Evolutionary conservation across 2,797 vertebrate genomes (phyloP).

Genomic region (Sebastes matsubarae): DNA sequence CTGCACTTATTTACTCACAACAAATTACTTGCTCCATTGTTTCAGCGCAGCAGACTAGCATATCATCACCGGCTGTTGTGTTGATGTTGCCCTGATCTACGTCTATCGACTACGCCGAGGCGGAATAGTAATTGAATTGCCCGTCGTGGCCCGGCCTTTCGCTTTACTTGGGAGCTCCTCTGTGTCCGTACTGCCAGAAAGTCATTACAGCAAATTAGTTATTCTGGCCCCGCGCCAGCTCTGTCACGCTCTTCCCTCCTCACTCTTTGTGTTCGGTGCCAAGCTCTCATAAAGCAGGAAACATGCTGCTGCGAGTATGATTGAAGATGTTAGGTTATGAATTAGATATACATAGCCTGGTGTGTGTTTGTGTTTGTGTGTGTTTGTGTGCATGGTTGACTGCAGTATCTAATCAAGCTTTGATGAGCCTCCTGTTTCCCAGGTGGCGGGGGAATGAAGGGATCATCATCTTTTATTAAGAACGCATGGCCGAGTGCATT

Average conservation of each 20-base stretch:
- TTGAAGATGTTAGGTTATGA: slow-evolving; percentile 67
- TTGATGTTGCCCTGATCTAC: slow-evolving; percentile 43
- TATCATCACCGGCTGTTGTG: slow-evolving; percentile 38
- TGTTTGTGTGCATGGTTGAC: slow-evolving; percentile 44
- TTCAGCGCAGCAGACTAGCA: slow-evolving; percentile 23
- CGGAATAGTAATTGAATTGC: slow-evolving; percentile 70
- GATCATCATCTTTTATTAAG: slow-evolving; percentile 71
- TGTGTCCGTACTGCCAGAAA: slow-evolving; percentile 69
- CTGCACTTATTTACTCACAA: slow-evolving; percentile 43
- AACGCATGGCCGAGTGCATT: slow-evolving; percentile 47
- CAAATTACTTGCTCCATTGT: slow-evolving; percentile 48
- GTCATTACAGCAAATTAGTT: slow-evolving; percentile 82
- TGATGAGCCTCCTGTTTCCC: slow-evolving; percentile 75
- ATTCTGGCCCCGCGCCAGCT: slow-evolving; percentile 68
- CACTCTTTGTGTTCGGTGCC: slow-evolving; percentile 48
- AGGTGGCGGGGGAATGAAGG: slow-evolving; percentile 61
- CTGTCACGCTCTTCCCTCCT: slow-evolving; percentile 38
- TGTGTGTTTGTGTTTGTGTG: slow-evolving; percentile 48
- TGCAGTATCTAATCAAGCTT: slow-evolving; percentile 72
- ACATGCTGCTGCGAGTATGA: slow-evolving; percentile 44
- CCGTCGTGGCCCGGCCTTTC: slow-evolving; percentile 55
- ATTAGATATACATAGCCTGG: slow-evolving; percentile 50
- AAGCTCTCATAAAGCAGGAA: slow-evolving; percentile 56
- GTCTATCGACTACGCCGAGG: slow-evolving; percentile 45
- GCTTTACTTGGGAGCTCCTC: slow-evolving; percentile 65